phyloP scores from a whole-genome alignment of 2,113 vertebrate species.

The Acanthochromis polyacanthus region DNA sequence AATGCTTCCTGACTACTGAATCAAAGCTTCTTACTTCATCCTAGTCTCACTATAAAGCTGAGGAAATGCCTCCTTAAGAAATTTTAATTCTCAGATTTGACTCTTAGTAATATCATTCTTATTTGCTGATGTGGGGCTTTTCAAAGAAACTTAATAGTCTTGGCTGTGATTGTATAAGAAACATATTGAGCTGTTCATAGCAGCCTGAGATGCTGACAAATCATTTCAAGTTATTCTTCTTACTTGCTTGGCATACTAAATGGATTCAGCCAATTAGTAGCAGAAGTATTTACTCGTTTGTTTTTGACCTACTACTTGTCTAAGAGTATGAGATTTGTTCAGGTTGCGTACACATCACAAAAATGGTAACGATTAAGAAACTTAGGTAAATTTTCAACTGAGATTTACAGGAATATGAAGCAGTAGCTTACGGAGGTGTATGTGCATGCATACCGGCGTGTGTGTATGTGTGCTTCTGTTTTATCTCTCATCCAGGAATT shows the following conservation, averaged over 20 bases:
- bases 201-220: not conserved
- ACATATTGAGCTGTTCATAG: not conserved
- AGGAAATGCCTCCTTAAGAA: not conserved
- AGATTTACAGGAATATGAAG: not conserved
- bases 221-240: not conserved
- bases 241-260: not conserved
- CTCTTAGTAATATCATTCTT: too few relatives aligned
- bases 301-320: too few relatives aligned
- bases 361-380: not conserved
- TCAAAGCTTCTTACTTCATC: not conserved
- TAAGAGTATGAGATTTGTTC: not conserved
- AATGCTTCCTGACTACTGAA: constrained; percentile 8
- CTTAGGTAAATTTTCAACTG: not conserved
- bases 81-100: not conserved
- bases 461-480: not conserved
- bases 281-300: too few relatives aligned
- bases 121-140: not conserved
- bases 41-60: not conserved
- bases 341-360: not conserved
- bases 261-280: not conserved
- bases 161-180: not conserved
- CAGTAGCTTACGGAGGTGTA: not conserved
- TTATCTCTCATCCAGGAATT: constrained; percentile 24
- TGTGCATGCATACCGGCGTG: not conserved
- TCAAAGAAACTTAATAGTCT: not conserved